Percentiles rank a stretch among this genome's conserved stretches.
Conservation (phyloP, 2,888 invertebrate species). For the Morpho achilles region DNA sequence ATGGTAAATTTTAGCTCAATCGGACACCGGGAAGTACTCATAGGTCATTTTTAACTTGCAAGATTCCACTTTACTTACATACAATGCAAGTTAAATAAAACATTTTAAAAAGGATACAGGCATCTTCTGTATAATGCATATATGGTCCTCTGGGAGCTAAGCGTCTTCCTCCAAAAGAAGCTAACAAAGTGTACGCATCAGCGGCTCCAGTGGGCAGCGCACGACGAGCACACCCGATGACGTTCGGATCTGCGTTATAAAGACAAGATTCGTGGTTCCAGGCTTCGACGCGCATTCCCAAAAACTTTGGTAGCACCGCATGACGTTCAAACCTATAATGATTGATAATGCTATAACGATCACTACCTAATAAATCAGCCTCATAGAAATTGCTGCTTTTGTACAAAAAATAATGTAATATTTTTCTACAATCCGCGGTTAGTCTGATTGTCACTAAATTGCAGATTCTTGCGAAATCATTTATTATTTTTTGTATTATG, state of each 20-base stretch:
- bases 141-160: slow-evolving; percentile 83
- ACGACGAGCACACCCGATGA: slow-evolving; percentile 93
- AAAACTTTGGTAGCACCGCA: slow-evolving; percentile 95
- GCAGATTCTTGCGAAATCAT: too few relatives aligned
- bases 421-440: too few relatives aligned
- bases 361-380: too few relatives aligned
- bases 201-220: slow-evolving; percentile 86
- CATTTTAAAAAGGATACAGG: slow-evolving; percentile 88
- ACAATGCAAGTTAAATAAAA: too few relatives aligned
- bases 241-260: slow-evolving; percentile 93
- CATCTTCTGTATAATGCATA: slow-evolving; percentile 94
- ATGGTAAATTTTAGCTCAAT: too few relatives aligned
- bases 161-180: slow-evolving; percentile 94
- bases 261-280: slow-evolving; percentile 91
- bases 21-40: too few relatives aligned
- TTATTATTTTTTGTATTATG: too few relatives aligned
- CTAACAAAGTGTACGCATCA: slow-evolving; percentile 92
- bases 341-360: background rate
- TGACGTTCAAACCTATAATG: slow-evolving; percentile 92
- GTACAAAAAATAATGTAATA: too few relatives aligned
- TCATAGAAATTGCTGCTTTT: too few relatives aligned
- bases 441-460: too few relatives aligned
- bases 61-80: too few relatives aligned
- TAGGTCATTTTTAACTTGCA: too few relatives aligned
- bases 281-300: slow-evolving; percentile 92